Base-by-base conservation (phyloP, 2,888 invertebrate genomes). In the Leptinotarsa tumamoca region DNA sequence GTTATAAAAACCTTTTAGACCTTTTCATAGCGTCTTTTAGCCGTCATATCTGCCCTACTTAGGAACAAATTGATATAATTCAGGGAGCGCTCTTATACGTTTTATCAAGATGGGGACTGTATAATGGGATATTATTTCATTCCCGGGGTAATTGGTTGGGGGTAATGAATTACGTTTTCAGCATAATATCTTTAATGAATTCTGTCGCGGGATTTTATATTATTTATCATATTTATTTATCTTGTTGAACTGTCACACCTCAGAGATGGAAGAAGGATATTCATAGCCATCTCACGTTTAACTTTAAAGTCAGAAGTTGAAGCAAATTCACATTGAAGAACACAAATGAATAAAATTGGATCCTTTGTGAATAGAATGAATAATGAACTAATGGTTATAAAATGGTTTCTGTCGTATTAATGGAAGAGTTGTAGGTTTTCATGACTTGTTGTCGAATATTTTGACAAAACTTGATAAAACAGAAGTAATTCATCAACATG, bases 1-100 rank as follows among this genome's bases (percentile, higher is more conserved):
- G 76, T 73, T 71, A 73, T 76, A 71, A 76, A 73, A 76, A 73
- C 73, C 76, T 73, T 76, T 73, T 63, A 73, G 76, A 58, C 73
- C 76, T 73, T 54, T 58, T 69, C 52, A 49, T 66, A 15, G 71
- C 68, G 71, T 73, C 71, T 73, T 76, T 76, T 76, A 71, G 27
- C 71, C 63, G 73, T 73, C 71, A 73, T 73, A 71, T 73, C 71
- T 70, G 70, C 56, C 52, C 68, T 70, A 58, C 58, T 72, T 61
- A 56, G 15, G n/a, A 71, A 71, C 67, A 74, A 71, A 74, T 67
- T 74, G 67, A 71, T 74, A 74, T 63, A 18, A 63, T 63, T 63
- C 63, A 63, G 63, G 27, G 63, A 27, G 43, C 43, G 63, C 63
- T 63, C 63, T 63, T 43, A 63, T 63, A 63, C 43, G 18, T 63